Conservation (phyloP, 2,797 vertebrate genomes). For the Tokudaia muenninki region DNA sequence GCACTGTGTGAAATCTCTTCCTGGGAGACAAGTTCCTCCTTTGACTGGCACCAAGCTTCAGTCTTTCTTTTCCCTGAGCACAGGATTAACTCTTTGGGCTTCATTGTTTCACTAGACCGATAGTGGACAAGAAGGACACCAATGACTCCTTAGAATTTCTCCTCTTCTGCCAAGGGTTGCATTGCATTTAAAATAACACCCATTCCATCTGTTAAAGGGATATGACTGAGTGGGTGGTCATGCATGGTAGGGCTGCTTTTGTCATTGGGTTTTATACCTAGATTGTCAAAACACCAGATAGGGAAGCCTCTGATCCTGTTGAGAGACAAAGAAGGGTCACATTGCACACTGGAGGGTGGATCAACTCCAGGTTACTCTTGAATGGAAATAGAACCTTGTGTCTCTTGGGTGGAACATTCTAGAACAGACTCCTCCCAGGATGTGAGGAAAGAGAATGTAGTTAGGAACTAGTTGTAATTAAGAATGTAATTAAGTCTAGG, state of each 20-base stretch:
- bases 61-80: neutral
- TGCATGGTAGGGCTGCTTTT: neutral
- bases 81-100: neutral
- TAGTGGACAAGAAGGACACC: neutral
- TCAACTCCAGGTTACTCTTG: neutral
- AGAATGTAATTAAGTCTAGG: neutral
- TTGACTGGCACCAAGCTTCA: neutral
- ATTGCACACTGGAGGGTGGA: too few species aligned
- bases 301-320: neutral
- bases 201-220: accelerated
- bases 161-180: neutral
- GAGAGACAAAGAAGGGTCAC: accelerated
- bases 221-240: accelerated
- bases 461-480: neutral
- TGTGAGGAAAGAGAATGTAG: neutral
- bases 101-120: neutral
- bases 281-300: neutral
- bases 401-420: slow-evolving; percentile 45
- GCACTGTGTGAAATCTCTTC: neutral
- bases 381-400: neutral
- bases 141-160: neutral
- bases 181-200: neutral
- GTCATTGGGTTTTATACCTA: neutral
- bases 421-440: slow-evolving; percentile 13
- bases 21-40: neutral